Evolutionary conservation across 2,797 vertebrate species (phyloP).

Genomic region (Propithecus deckenii): DNA sequence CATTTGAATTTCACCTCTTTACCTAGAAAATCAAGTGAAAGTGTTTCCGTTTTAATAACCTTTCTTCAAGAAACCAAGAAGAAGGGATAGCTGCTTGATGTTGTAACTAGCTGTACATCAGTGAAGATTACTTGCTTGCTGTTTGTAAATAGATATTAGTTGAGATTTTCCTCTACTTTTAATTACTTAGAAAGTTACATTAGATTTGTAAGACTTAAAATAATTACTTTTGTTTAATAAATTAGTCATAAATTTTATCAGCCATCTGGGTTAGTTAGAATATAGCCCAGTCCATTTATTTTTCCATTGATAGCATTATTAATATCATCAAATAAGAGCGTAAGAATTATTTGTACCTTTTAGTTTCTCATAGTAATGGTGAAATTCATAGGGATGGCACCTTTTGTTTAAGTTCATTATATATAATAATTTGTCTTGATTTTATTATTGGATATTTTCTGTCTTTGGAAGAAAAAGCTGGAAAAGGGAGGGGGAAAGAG

Average conservation of each 20-base stretch:
- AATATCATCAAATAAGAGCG: neutral
- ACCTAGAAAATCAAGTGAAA: conserved; percentile 36
- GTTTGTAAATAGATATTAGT: neutral
- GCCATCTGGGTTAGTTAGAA: neutral
- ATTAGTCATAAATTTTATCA: conserved; percentile 36
- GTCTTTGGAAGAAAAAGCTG: neutral
- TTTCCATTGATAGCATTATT: neutral
- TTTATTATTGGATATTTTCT: conserved; percentile 34
- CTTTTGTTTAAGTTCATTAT: conserved; percentile 1
- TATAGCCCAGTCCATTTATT: neutral
- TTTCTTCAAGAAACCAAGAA: conserved; percentile 38
- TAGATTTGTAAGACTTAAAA: conserved; percentile 37
- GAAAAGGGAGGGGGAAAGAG: neutral
- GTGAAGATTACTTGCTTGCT: neutral
- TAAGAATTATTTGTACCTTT: neutral
- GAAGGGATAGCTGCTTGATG: neutral
- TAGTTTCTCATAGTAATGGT: neutral
- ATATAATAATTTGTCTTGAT: neutral
- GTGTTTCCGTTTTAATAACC: conserved; percentile 47
- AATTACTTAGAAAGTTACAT: conserved; percentile 50
- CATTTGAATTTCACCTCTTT: conserved; percentile 53
- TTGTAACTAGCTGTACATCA: neutral
- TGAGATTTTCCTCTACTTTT: conserved; percentile 10
- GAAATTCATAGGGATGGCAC: neutral
- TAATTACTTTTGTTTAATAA: conserved; percentile 40